A percentile compares a stretch with the other conserved stretches of the same genome.
Conservation (phyloP, 1,140 invertebrate genomes). For the Marisa cornuarietis region DNA sequence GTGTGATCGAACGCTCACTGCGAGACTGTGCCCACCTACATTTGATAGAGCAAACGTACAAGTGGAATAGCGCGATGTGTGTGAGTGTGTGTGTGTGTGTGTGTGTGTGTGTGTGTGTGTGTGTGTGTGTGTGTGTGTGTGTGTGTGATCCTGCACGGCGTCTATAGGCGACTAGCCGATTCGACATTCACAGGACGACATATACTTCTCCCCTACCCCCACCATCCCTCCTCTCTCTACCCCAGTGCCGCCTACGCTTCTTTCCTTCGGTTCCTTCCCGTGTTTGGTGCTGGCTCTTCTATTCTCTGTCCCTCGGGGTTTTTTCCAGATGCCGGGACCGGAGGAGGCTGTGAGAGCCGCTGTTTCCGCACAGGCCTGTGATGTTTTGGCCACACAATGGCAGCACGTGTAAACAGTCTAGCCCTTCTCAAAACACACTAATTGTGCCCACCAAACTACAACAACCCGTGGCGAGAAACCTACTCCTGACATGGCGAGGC, state of each 20-base stretch:
- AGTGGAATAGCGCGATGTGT: too few relatives aligned
- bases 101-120: too few relatives aligned
- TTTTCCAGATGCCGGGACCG: constrained; percentile 1
- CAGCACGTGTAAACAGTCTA: background rate
- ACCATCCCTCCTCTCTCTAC: background rate
- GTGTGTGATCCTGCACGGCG: background rate
- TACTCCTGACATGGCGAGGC: background rate
- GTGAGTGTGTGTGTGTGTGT: too few relatives aligned
- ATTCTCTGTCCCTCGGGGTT: background rate
- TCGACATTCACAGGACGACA: background rate
- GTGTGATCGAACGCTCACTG: too few relatives aligned
- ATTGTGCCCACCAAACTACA: constrained; percentile 9
- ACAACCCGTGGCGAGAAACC: background rate
- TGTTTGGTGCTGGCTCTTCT: background rate
- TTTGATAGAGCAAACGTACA: too few relatives aligned
- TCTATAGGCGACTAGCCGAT: background rate
- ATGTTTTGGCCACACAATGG: constrained; percentile 1
- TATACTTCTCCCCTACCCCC: background rate
- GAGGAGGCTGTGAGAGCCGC: background rate
- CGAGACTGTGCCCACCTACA: too few relatives aligned
- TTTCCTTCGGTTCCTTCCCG: background rate
- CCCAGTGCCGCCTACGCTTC: background rate
- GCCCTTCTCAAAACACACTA: constrained; percentile 11
- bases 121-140: too few relatives aligned
- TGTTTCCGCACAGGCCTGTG: constrained; percentile 7